These are phyloP conservation scores for Drosophila nigromelanica DNA, from an alignment of 1,140 invertebrate species.

Conservation along the genomic window DNA sequence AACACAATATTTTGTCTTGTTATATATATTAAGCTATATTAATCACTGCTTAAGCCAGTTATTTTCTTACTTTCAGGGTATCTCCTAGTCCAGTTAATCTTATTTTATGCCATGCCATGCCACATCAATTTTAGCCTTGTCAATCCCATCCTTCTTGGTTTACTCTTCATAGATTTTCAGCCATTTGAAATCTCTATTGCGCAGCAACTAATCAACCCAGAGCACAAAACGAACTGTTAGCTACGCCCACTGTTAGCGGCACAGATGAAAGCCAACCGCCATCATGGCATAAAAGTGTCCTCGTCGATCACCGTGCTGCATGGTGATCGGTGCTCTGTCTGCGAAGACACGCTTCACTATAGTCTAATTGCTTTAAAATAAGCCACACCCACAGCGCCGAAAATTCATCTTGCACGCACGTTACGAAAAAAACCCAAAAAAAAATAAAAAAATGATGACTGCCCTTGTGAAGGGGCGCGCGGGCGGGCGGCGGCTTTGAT, in stretches of 20 bases:
- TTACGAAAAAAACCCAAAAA: slow-evolving; percentile 36
- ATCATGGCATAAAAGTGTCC: slow-evolving; percentile 66
- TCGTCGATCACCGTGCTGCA: slow-evolving; percentile 60
- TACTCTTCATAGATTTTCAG: neutral
- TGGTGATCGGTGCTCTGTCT: slow-evolving; percentile 1
- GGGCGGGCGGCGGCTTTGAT: slow-evolving; percentile 64
- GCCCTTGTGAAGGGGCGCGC: slow-evolving; percentile 34
- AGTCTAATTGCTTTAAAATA: slow-evolving; percentile 81
- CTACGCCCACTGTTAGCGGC: slow-evolving; percentile 47
- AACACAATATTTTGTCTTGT: too few species aligned
- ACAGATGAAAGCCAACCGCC: slow-evolving; percentile 54
- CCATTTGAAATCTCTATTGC: slow-evolving; percentile 32
- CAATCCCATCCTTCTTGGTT: slow-evolving; percentile 12
- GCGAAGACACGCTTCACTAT: slow-evolving; percentile 72
- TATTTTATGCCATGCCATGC: neutral
- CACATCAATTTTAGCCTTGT: neutral
- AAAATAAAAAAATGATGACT: slow-evolving; percentile 14
- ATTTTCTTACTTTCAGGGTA: too few species aligned
- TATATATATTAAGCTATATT: too few species aligned
- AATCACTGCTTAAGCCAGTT: too few species aligned
- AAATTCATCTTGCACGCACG: slow-evolving; percentile 78
- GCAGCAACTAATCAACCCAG: slow-evolving; percentile 53
- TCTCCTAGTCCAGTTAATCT: too few species aligned
- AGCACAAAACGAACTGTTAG: slow-evolving; percentile 49
- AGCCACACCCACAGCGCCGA: slow-evolving; percentile 73